Conservation (phyloP, 2,888 invertebrate species). For the Drosophila rubida region DNA sequence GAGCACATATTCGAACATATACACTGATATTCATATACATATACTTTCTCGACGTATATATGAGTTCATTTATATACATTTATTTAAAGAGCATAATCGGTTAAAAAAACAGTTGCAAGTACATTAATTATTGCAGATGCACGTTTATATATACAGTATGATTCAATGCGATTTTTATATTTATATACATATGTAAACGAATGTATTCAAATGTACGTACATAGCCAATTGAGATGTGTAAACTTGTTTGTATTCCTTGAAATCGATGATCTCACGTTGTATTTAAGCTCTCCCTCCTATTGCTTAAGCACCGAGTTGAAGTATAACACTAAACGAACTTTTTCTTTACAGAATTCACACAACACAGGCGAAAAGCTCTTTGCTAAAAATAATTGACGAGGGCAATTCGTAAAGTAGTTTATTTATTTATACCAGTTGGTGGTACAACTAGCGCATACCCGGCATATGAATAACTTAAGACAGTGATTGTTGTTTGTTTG, state of each 20-base stretch:
- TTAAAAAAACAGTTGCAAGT: neutral
- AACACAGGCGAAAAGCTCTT: constrained; percentile 46
- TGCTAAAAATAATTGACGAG: constrained; percentile 43
- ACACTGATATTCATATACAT: neutral
- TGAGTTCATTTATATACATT: constrained; percentile 3
- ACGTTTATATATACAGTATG: neutral
- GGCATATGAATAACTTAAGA: constrained; percentile 10
- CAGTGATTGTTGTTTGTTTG: constrained; percentile 1
- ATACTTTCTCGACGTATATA: neutral
- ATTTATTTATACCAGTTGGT: constrained; percentile 2
- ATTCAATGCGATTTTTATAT: neutral
- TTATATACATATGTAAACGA: constrained; percentile 1
- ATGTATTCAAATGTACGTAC: constrained; percentile 14
- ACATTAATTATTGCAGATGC: neutral
- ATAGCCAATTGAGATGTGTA: constrained; percentile 27
- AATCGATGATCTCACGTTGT: constrained; percentile 63
- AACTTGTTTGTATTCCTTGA: constrained; percentile 39
- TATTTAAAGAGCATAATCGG: neutral
- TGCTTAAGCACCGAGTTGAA: constrained; percentile 65
- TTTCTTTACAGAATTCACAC: constrained; percentile 48
- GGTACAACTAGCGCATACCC: constrained; percentile 3
- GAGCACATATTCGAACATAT: constrained; percentile 1
- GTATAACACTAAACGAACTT: constrained; percentile 67
- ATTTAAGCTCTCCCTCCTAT: constrained; percentile 49
- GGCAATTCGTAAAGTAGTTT: constrained; percentile 41